phyloP scores from a whole-genome alignment of 2,797 vertebrate genomes.

The Macrochelys suwanniensis region DNA sequence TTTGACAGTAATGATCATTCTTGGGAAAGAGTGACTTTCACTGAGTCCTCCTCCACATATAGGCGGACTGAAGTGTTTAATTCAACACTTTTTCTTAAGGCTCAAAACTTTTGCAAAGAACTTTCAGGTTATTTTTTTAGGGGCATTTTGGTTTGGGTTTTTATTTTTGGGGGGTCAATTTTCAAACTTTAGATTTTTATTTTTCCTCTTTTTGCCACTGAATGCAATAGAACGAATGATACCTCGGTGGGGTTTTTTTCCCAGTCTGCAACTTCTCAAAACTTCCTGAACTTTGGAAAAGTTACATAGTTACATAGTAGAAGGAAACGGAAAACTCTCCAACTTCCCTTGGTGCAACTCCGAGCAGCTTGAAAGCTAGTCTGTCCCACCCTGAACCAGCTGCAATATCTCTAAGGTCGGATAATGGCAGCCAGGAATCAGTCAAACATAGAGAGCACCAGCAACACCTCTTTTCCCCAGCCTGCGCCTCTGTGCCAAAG shows the following conservation, averaged over 20 bases:
- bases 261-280: background rate
- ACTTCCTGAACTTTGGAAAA: conserved; percentile 14
- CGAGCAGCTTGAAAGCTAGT: background rate
- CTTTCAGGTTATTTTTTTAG: background rate
- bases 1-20: background rate
- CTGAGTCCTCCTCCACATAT: background rate
- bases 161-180: background rate
- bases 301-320: background rate
- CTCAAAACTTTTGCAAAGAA: background rate
- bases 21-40: background rate
- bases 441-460: background rate
- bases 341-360: fast-evolving
- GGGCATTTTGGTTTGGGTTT: background rate
- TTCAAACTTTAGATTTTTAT: background rate
- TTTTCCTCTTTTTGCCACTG: background rate
- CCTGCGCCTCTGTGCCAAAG: background rate
- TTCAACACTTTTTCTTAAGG: background rate
- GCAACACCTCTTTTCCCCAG: background rate
- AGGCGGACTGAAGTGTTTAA: background rate
- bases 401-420: background rate
- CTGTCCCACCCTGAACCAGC: background rate
- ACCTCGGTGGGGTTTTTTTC: fast-evolving
- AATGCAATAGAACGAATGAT: background rate
- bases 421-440: background rate
- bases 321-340: background rate